Base-by-base conservation (phyloP, 2,113 vertebrate species). In the Pedetes capensis region DNA sequence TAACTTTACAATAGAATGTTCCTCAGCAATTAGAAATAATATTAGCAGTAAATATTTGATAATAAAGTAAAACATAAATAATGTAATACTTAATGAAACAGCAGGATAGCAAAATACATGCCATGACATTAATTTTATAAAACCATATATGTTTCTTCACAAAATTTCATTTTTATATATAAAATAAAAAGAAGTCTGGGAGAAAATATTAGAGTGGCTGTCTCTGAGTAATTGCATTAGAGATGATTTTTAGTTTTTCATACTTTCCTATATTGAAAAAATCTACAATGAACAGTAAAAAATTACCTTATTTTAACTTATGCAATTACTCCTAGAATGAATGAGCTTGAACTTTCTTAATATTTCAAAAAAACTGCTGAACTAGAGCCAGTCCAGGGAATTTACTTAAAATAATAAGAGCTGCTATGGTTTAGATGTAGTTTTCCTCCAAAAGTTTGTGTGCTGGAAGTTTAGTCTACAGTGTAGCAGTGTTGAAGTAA, bases 131-230 rank as follows among this genome's bases (percentile, higher is more conserved):
- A 63, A 32, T 71, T 93, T 69, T 85, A 75, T 37, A 93, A 83
- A 88, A 63, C 20, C 69, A 74, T 64, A 79, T 42, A 29, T 69
- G 51, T 71, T 78, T 95, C 53, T 72, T 63, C 57, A 80, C 91
- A 88, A 92, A 87, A 79, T 84, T 89, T 92, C 8, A 89, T 32
- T 95, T 93, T 90, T 72, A 92, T 32, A 71, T 47, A 92, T 80
- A 89, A 87, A 91, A 82, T 91, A 81, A 71, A 75, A 81, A 86
- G n/a, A 91, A 69, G 23, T 37, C 51, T 76, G 32, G 34, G 93
- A 92, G 59, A 92, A 90, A 95, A 83, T 29, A 72, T 80, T 83
- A 92, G 93, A 55, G 68, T 87, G 29, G 14, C 80, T 93, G 68
- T 55, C 27, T 89, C n/a, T 87, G 29, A 87, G 86, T 80, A 81